Evolutionary conservation across 2,113 vertebrate genomes (phyloP).

Genomic region (Sylvicapra grimmia): DNA sequence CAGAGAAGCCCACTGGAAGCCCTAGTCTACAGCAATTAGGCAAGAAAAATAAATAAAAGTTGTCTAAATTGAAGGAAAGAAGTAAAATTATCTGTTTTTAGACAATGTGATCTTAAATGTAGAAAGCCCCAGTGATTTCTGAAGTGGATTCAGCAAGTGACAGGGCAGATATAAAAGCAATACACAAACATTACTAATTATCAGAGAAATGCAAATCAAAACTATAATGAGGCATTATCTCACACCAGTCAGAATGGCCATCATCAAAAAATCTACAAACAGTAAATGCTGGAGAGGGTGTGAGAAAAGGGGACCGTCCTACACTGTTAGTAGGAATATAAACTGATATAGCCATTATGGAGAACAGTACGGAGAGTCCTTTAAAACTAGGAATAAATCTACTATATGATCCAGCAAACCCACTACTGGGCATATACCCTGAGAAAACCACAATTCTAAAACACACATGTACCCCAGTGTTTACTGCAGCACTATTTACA

Average conservation of each 20-base stretch:
- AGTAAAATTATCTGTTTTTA: background rate
- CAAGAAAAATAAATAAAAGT: background rate
- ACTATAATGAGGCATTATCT: background rate
- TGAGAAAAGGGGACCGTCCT: background rate
- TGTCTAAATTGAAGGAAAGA: background rate
- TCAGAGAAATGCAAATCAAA: background rate
- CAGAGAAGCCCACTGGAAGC: background rate
- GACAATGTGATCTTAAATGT: background rate
- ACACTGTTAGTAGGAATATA: background rate
- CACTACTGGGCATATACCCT: background rate
- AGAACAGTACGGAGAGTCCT: background rate
- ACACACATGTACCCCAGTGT: background rate
- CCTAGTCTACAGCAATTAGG: background rate
- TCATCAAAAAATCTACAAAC: background rate
- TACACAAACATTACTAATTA: background rate
- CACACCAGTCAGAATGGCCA: background rate
- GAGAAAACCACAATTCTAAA: background rate
- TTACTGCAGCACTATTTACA: background rate
- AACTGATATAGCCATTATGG: background rate
- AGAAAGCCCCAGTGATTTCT: background rate
- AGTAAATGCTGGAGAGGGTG: background rate
- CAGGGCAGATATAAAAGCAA: background rate
- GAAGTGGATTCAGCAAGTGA: background rate
- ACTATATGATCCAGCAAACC: background rate
- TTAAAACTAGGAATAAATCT: background rate